Percentiles rank a stretch among this genome's conserved stretches.
These are phyloP conservation scores for Falco columbarius DNA, from an alignment of 2,797 vertebrate genomes.

Conservation along the genomic window DNA sequence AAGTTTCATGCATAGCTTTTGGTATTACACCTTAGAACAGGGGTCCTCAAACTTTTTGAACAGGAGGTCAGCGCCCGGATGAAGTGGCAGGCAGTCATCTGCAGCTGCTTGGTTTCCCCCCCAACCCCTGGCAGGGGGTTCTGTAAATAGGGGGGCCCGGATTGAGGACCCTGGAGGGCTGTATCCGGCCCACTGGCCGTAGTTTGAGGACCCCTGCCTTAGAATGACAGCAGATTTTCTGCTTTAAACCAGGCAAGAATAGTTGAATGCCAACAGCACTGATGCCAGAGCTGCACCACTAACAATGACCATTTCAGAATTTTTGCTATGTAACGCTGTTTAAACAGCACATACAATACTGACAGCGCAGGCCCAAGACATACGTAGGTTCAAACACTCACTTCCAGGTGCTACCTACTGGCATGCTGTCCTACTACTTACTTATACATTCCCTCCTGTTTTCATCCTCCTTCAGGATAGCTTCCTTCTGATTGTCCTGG, in stretches of 20 bases:
- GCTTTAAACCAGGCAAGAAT: neutral
- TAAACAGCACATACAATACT: neutral
- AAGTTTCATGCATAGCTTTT: neutral
- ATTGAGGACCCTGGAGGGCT: too few species aligned
- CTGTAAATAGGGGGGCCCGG: too few species aligned
- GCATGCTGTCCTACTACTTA: constrained; percentile 75
- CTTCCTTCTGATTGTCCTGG: constrained; percentile 90
- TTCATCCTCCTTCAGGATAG: constrained; percentile 85
- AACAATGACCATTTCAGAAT: neutral
- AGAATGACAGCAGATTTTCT: neutral
- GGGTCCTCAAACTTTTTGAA: too few species aligned
- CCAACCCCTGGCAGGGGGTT: too few species aligned
- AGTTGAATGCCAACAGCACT: neutral
- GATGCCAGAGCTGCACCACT: neutral
- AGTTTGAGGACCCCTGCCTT: neutral
- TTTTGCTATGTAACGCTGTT: neutral
- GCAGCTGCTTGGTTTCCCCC: too few species aligned
- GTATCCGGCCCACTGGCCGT: too few species aligned
- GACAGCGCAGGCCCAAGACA: neutral
- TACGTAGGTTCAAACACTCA: neutral
- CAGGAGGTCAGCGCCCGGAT: too few species aligned
- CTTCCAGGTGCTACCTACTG: neutral
- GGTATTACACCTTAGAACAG: neutral
- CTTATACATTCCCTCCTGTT: constrained; percentile 90
- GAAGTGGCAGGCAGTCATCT: too few species aligned